Percentiles rank a stretch among this genome's conserved stretches.
Evolutionary conservation across 1,140 invertebrate genomes (phyloP).

Genomic region (Antheraea pernyi): DNA sequence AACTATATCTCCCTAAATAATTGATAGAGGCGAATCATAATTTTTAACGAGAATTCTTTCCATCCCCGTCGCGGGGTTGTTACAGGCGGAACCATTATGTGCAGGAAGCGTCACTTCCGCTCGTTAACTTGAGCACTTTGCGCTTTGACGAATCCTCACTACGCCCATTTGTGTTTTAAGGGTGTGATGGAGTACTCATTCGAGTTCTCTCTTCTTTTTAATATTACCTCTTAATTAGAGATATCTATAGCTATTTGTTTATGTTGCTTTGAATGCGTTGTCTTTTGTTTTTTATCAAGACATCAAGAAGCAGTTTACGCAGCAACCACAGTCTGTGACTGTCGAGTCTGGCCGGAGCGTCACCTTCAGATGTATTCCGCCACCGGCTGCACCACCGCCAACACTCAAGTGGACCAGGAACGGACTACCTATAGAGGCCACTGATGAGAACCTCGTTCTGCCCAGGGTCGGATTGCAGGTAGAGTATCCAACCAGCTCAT

Average conservation of each 20-base stretch:
- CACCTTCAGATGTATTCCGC: constrained; percentile 94
- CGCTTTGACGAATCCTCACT: constrained; percentile 63
- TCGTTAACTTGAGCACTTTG: constrained; percentile 62
- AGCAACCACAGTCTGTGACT: constrained; percentile 89
- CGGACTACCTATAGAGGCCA: constrained; percentile 86
- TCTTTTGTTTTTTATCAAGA: constrained; percentile 71
- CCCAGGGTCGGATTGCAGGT: constrained; percentile 90
- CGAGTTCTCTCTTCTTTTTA: not conserved
- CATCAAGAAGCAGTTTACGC: constrained; percentile 90
- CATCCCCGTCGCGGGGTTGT: constrained; percentile 29
- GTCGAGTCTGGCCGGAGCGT: constrained; percentile 91
- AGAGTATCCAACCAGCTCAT: too few species aligned
- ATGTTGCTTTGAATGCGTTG: not conserved
- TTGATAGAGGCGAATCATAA: constrained; percentile 30
- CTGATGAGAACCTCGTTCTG: constrained; percentile 92
- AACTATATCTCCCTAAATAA: not conserved
- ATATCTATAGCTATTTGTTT: too few species aligned
- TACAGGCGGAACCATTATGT: constrained; percentile 53
- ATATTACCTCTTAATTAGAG: not conserved
- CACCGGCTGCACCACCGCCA: constrained; percentile 92
- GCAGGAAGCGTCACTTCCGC: constrained; percentile 68
- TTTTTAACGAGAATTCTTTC: constrained; percentile 52
- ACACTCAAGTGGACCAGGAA: constrained; percentile 91
- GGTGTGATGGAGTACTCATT: constrained; percentile 18
- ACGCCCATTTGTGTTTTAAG: constrained; percentile 38